Percentiles rank a stretch among this genome's conserved stretches.
phyloP scores from a whole-genome alignment of 2,888 invertebrate species.

The Hypomecis punctinalis region DNA sequence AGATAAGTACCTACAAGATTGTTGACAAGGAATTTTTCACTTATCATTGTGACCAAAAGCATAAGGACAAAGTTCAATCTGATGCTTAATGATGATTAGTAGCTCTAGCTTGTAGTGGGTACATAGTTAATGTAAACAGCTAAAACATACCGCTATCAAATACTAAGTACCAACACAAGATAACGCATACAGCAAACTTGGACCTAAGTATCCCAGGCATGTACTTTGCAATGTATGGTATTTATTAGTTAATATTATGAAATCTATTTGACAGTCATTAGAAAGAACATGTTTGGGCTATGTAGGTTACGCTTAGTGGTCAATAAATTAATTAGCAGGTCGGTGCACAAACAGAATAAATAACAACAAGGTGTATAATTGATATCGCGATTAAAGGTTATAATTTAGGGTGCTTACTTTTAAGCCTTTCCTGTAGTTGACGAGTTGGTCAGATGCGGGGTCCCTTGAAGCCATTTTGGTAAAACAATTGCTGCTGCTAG shows the following conservation, averaged over 20 bases:
- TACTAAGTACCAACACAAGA: not conserved
- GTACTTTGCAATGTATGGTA: not conserved
- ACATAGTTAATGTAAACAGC: not conserved
- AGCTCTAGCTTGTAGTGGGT: not conserved
- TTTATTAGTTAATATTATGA: not conserved
- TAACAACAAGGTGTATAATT: not conserved
- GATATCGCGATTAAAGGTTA: not conserved
- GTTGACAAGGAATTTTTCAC: conserved; percentile 16
- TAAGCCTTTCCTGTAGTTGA: conserved; percentile 84
- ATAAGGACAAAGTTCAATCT: conserved; percentile 26
- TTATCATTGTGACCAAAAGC: conserved; percentile 25
- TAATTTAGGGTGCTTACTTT: conserved; percentile 77
- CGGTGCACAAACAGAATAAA: conserved; percentile 6
- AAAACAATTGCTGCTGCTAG: conserved; percentile 31
- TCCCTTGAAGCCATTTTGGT: conserved; percentile 79
- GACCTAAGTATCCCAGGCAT: conserved; percentile 1
- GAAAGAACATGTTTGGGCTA: conserved; percentile 7
- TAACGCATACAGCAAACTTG: conserved; percentile 3
- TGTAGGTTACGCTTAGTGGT: conserved; percentile 2
- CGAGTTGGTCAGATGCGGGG: conserved; percentile 87
- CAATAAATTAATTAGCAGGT: not conserved
- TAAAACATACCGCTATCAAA: not conserved
- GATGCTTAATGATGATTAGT: conserved; percentile 9
- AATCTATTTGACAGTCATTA: conserved; percentile 10
- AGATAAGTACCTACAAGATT: conserved; percentile 10